A percentile compares a stretch with the other conserved stretches of the same genome.
These are phyloP conservation scores for Austrolebias charrua DNA, from an alignment of 2,797 vertebrate genomes.

Conservation along the genomic window DNA sequence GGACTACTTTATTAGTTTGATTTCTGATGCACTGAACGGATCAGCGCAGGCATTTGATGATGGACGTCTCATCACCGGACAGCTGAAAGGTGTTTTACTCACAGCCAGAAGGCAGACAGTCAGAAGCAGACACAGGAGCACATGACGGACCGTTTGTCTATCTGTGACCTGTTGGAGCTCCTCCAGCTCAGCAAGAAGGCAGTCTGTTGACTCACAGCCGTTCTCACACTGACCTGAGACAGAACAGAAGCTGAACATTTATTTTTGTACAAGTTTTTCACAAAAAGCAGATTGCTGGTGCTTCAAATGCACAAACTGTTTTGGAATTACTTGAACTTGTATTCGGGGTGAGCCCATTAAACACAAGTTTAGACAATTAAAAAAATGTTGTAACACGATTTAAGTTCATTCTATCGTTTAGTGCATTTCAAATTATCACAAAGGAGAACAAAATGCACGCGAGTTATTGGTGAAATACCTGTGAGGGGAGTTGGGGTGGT, in stretches of 20 bases:
- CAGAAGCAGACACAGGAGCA: constrained; percentile 32
- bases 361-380: too few relatives aligned
- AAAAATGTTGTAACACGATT: too few relatives aligned
- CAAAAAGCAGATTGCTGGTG: neutral
- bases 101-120: constrained; percentile 34
- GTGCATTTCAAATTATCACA: neutral
- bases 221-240: constrained; percentile 82
- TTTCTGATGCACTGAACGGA: too few relatives aligned
- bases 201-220: constrained; percentile 82
- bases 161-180: constrained; percentile 83
- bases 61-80: neutral
- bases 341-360: too few relatives aligned
- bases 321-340: too few relatives aligned
- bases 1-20: too few relatives aligned
- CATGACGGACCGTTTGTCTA: constrained; percentile 87
- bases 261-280: neutral
- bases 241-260: constrained; percentile 17
- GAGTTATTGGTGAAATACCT: constrained; percentile 74
- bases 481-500: constrained; percentile 66
- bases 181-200: constrained; percentile 86
- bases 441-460: neutral
- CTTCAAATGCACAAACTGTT: neutral
- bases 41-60: too few relatives aligned
- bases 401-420: too few relatives aligned
- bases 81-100: constrained; percentile 27